Conservation (phyloP, 2,113 vertebrate species). For the Salvelinus fontinalis region DNA sequence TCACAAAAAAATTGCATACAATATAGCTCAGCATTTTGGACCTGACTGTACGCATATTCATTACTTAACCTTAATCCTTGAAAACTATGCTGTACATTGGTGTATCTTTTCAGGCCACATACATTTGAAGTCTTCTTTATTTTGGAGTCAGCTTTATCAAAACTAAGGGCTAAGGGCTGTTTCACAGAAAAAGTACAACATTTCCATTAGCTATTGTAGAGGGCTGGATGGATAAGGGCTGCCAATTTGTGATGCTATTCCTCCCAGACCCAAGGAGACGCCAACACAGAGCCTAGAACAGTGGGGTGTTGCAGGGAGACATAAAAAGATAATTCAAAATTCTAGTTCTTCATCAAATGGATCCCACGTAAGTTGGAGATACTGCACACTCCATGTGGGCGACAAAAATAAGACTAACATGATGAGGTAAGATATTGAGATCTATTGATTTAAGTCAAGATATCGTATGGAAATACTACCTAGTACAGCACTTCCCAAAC, state of each 20-base stretch:
- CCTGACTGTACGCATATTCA: neutral
- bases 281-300: slow-evolving; percentile 34
- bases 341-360: slow-evolving; percentile 46
- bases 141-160: slow-evolving; percentile 27
- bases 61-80: neutral
- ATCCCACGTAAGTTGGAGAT: slow-evolving; percentile 21
- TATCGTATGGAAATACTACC: no score
- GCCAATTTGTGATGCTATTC: slow-evolving; percentile 26
- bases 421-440: slow-evolving; percentile 4
- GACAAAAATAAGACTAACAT: slow-evolving; percentile 15
- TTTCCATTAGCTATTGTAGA: slow-evolving; percentile 36
- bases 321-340: slow-evolving; percentile 45
- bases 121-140: no score
- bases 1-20: no score
- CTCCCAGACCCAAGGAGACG: slow-evolving; percentile 37
- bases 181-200: slow-evolving; percentile 23
- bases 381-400: slow-evolving; percentile 12
- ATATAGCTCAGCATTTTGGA: no score
- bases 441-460: neutral
- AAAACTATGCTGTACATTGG: neutral
- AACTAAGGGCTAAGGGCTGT: slow-evolving; percentile 15
- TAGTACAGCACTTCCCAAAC: no score
- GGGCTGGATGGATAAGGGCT: slow-evolving; percentile 22
- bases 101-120: neutral
- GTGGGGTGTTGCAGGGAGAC: slow-evolving; percentile 31